These are phyloP conservation scores for Natator depressus DNA, from an alignment of 2,113 vertebrate genomes.

Conservation along the genomic window DNA sequence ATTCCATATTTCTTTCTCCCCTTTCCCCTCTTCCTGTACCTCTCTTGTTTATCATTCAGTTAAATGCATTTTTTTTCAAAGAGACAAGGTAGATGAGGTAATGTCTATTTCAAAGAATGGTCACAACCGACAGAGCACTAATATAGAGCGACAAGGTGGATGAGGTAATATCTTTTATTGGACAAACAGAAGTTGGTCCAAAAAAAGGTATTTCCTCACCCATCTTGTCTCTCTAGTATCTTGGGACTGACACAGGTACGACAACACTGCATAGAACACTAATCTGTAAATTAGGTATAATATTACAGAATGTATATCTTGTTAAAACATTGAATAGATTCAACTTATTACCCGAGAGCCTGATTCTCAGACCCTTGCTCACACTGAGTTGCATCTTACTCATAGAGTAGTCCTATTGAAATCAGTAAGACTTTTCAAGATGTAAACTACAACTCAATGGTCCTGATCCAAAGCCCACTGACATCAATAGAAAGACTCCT, in stretches of 20 bases:
- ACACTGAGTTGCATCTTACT: not conserved
- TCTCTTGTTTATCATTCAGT: not conserved
- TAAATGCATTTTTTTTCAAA: not conserved
- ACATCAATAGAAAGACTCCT: not conserved
- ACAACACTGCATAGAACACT: not conserved
- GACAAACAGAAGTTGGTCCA: not conserved
- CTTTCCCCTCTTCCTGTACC: not conserved
- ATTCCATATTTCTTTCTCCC: not conserved
- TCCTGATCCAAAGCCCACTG: not conserved
- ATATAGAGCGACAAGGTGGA: not conserved
- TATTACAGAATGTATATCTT: not conserved
- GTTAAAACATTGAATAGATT: not conserved
- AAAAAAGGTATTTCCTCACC: not conserved
- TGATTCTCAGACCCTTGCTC: not conserved
- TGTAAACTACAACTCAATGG: not conserved
- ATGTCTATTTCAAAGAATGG: not conserved
- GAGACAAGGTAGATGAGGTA: not conserved
- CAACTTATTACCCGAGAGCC: not conserved
- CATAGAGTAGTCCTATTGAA: not conserved
- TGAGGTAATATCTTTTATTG: not conserved
- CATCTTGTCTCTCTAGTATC: not conserved
- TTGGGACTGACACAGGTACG: not conserved
- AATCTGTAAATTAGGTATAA: not conserved
- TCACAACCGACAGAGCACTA: not conserved
- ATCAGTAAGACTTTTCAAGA: not conserved